Conservation (phyloP, 2,797 vertebrate genomes). For the Macroramphosus scolopax region DNA sequence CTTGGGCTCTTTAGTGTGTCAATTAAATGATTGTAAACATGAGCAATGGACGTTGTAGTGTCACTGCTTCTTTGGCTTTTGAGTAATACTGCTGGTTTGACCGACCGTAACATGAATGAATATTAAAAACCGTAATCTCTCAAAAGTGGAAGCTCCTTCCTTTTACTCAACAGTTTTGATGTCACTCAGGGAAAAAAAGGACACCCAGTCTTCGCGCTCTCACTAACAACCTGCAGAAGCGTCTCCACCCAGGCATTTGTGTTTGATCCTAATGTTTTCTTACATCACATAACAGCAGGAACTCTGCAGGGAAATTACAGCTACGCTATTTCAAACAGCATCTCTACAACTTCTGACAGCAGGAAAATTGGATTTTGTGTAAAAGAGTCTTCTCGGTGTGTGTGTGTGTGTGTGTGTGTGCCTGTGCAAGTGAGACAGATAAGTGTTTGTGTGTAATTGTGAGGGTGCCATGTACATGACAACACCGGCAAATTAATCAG, state of each 20-base stretch:
- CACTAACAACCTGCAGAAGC: slow-evolving; percentile 23
- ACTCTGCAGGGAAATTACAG: slow-evolving; percentile 70
- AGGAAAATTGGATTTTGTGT: slow-evolving; percentile 64
- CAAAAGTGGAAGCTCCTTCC: not conserved
- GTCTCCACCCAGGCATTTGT: slow-evolving; percentile 15
- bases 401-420: slow-evolving; percentile 6
- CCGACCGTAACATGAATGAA: not conserved
- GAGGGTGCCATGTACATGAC: slow-evolving; percentile 13
- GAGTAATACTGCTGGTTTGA: no score
- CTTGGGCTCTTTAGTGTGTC: no score
- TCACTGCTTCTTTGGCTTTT: no score
- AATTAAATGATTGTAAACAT: no score
- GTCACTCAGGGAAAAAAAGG: not conserved
- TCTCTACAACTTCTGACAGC: slow-evolving; percentile 63
- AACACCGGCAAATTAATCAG: slow-evolving; percentile 37
- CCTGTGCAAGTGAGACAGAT: not conserved
- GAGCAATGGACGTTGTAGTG: no score
- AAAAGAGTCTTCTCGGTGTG: slow-evolving; percentile 10
- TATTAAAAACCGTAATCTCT: not conserved
- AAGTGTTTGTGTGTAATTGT: slow-evolving; percentile 6
- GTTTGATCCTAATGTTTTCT: slow-evolving; percentile 63
- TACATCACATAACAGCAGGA: slow-evolving; percentile 48
- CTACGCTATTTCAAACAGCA: slow-evolving; percentile 53
- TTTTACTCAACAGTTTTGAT: slow-evolving; percentile 3
- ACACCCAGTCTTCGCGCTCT: not conserved